phyloP scores from a whole-genome alignment of 2,113 vertebrate genomes.

The Lasiurus borealis region DNA sequence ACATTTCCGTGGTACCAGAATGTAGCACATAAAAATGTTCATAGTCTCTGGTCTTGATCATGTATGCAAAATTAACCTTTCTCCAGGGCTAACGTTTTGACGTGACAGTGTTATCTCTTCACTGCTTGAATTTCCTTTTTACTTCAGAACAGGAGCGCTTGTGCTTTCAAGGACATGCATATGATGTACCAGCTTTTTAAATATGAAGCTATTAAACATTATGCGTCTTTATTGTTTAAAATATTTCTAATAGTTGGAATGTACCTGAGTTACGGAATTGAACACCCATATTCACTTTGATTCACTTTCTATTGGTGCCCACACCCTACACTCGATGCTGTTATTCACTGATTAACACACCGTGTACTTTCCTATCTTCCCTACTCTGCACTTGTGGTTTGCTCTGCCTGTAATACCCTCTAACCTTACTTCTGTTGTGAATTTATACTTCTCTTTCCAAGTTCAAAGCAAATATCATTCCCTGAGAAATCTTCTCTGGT shows the following conservation, averaged over 20 bases:
- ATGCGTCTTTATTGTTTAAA: background rate
- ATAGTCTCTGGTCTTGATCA: background rate
- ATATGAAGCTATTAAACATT: background rate
- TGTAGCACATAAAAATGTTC: background rate
- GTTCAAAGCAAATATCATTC: background rate
- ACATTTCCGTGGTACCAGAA: background rate
- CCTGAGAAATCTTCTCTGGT: background rate
- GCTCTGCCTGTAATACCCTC: background rate
- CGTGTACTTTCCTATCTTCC: background rate
- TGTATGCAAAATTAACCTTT: conserved; percentile 23
- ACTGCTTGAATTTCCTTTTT: background rate
- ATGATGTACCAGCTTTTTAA: background rate
- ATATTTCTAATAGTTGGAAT: background rate
- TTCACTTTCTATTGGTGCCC: background rate
- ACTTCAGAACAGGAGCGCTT: background rate
- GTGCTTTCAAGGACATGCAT: background rate
- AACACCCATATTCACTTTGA: background rate
- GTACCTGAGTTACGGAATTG: background rate
- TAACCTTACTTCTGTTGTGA: background rate
- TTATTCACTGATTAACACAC: background rate
- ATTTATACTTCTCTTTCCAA: background rate
- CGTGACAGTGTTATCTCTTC: background rate
- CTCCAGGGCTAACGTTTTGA: background rate
- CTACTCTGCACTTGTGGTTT: background rate
- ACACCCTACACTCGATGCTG: background rate